Base-by-base conservation (phyloP, 2,797 vertebrate species). In the Nasua narica region DNA sequence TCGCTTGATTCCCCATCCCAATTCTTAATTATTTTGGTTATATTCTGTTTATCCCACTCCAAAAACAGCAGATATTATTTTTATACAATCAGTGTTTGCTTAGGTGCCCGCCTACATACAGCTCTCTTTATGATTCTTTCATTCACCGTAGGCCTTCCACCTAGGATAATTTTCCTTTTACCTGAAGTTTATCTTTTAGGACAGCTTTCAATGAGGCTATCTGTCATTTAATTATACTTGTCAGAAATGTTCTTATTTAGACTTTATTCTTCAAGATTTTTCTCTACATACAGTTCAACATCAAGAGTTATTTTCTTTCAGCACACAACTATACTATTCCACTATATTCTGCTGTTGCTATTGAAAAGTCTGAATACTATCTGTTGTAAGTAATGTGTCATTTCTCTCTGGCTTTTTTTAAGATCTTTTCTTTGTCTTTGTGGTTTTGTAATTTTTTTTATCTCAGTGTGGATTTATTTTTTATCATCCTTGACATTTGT, bases 381-480 rank as follows among this genome's bases (percentile, higher is more conserved):
- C 43, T 91, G 70, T 77, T 74, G 18, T 58, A 81, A 16, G 21
- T 74, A 81, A 69, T 72, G 25, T 54, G 25, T 18, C 46, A 87
- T 87, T 87, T 92, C 58, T 94, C 54, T 69, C 82, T 91, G 82
- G 35, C 25, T 54, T 62, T 21, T 90, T 92, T 82, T 90, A 78
- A 86, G 48, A 70, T 76, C 14, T 35, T 88, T 69, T 91, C 23
- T 82, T 90, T 94, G 86, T 92, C 86, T 94, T 92, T 90, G 32
- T 58, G 40, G 35, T 60, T 91, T 89, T 72, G 19, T 12, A n/a
- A 32, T 85, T 86, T 56, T 87, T 58, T 56, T 54, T 21, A 19
- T 46, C 19, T 74, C 19, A n/a, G 5, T 81, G 27, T 56, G 2
- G 7, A 74, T 54, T 92, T 95, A 91, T 67, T 89, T 91, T 88